Base-by-base conservation (phyloP, 2,888 invertebrate species). In the Cylloceria caligata region DNA sequence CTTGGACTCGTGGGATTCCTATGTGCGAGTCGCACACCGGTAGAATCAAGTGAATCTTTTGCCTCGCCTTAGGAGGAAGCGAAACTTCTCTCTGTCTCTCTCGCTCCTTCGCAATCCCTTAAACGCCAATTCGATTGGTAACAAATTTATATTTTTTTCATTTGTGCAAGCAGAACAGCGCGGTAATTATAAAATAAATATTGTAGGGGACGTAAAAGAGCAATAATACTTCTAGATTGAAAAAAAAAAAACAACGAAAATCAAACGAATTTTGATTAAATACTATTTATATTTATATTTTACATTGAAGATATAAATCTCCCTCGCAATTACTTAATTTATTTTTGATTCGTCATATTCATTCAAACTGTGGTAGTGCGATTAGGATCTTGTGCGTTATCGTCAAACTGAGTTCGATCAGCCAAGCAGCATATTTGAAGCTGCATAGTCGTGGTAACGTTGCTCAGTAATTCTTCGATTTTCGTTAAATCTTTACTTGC, bases 401-500 rank as follows among this genome's bases (percentile, higher is more conserved):
- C 68, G 16, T 80, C 57, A 3, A 49, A 16, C 47, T 55, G 30
- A 16, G 80, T 77, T 64, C 80, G 80, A 74, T 84, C 87, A 52
- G 86, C 85, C 71, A 93, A 88, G 87, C 92, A 92, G 24, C 88
- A 90, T 62, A 93, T 80, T 75, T 93, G 92, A 19, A 93, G 84
- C 83, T 88, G 88, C 92, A 92, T 92, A 11, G 89, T 89, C 13
- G 88, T 86, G 30, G 86, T 86, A 2, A 91, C 90, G 88, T 92
- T 92, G 45, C 87, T 88, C 64, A 92, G 74, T 45, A 93, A 85
- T 62, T 90, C 86, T 27, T 92, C 91, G 82, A 92, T 88, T 36
- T 90, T 87, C 55, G 87, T 76, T 24, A 84, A 79, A 84, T 95
- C 95, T 84, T 95, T 95, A 16, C 91, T 93, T 87, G 95, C 94